Percentiles rank a stretch among this genome's conserved stretches.
Evolutionary conservation across 1,140 invertebrate species (phyloP).

Genomic region (Ptiloglossa arizonensis): DNA sequence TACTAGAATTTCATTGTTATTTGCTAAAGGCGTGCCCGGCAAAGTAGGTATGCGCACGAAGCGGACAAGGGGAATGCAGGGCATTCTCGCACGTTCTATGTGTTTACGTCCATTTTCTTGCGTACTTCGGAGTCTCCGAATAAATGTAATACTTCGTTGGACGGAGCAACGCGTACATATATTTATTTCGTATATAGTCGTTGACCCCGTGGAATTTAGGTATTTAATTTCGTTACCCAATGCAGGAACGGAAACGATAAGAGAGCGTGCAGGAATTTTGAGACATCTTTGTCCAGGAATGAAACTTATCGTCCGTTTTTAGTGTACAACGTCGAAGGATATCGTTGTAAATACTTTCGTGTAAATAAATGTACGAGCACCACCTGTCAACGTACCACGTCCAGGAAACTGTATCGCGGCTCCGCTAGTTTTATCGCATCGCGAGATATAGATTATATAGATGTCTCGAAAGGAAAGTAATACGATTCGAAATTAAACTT

Average conservation of each 20-base stretch:
- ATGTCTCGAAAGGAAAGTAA: neutral
- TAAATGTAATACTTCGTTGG: neutral
- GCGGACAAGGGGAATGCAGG: neutral
- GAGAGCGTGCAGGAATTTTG: no score
- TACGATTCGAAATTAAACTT: slow-evolving; percentile 29
- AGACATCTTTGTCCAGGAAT: neutral
- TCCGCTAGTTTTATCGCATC: slow-evolving; percentile 30
- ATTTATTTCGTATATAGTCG: no score
- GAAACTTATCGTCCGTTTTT: no score
- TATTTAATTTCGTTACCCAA: no score
- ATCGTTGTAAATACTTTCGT: no score
- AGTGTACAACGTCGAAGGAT: no score
- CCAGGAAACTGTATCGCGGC: slow-evolving; percentile 13
- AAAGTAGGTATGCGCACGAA: neutral
- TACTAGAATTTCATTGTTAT: slow-evolving; percentile 25
- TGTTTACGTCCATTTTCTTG: neutral
- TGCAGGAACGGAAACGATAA: no score
- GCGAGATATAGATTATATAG: slow-evolving; percentile 22
- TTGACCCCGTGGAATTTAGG: no score
- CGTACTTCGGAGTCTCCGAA: neutral
- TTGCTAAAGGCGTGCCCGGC: neutral
- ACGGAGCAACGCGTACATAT: neutral
- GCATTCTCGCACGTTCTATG: neutral
- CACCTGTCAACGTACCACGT: neutral
- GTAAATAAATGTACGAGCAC: no score